Evolutionary conservation across 2,113 vertebrate genomes (phyloP).

Genomic region (Conger conger): DNA sequence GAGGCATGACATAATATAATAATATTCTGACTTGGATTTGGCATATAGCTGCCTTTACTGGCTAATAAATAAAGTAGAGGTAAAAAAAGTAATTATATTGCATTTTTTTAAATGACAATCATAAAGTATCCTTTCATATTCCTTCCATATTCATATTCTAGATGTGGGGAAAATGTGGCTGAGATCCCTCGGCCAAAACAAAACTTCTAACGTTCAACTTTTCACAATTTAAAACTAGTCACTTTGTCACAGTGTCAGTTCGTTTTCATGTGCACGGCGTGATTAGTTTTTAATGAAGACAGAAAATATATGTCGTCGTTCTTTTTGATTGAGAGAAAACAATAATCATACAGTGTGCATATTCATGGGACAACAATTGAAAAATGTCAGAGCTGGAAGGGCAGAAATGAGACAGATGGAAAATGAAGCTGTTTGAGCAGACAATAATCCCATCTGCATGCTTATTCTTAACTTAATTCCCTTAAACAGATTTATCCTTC

Average conservation of each 20-base stretch:
- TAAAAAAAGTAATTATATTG: not conserved
- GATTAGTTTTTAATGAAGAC: not conserved
- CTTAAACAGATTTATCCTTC: not conserved
- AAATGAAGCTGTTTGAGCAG: not conserved
- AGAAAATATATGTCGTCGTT: not conserved
- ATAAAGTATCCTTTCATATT: not conserved
- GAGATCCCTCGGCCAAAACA: not conserved
- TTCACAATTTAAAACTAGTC: not conserved
- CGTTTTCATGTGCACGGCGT: not conserved
- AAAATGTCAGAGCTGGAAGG: not conserved
- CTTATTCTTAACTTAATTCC: constrained; percentile 1
- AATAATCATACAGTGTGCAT: not conserved
- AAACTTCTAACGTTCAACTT: not conserved
- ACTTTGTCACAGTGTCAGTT: not conserved
- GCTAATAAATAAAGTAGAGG: not conserved
- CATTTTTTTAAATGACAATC: not conserved
- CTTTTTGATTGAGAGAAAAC: not conserved
- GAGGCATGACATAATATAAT: not conserved
- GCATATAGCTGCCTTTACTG: not conserved
- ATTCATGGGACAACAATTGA: not conserved
- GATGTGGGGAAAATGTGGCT: not conserved
- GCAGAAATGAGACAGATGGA: not conserved
- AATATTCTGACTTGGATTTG: not conserved
- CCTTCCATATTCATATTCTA: not conserved
- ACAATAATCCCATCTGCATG: not conserved